Evolutionary conservation across 2,797 vertebrate genomes (phyloP).

Genomic region (Gymnothorax reevesii): DNA sequence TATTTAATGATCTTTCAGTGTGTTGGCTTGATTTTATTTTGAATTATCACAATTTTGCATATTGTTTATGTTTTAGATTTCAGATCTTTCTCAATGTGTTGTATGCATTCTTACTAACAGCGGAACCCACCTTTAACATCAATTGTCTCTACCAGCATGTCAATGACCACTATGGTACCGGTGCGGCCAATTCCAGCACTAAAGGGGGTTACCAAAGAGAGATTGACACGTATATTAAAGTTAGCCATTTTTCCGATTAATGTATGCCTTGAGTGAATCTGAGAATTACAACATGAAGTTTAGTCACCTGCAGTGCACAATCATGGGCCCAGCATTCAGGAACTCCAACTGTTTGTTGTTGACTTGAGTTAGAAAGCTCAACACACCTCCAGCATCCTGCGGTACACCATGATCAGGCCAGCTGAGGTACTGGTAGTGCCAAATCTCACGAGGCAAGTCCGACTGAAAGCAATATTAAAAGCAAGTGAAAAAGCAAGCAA

Average conservation of each 20-base stretch:
- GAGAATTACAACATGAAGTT: neutral
- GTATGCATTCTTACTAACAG: neutral
- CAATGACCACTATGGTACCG: conserved; percentile 93
- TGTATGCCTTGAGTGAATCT: neutral
- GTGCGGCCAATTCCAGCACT: conserved; percentile 97
- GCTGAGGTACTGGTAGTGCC: conserved; percentile 95
- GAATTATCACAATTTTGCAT: neutral
- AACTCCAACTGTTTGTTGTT: conserved; percentile 82
- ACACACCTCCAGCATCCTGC: conserved; percentile 84
- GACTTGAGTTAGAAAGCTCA: conserved; percentile 90
- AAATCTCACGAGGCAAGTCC: conserved; percentile 67
- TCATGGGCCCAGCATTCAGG: conserved; percentile 77
- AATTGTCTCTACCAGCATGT: conserved; percentile 91
- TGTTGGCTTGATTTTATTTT: neutral
- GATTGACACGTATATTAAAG: conserved; percentile 30
- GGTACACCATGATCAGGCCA: conserved; percentile 97
- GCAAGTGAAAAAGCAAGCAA: neutral
- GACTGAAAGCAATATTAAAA: conserved; percentile 50
- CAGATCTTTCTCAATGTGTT: neutral
- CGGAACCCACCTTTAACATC: conserved; percentile 76
- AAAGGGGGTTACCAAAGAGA: conserved; percentile 53
- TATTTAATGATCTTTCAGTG: neutral
- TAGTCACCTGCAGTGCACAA: conserved; percentile 93
- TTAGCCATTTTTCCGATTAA: neutral
- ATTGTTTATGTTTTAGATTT: neutral